A percentile compares a stretch with the other conserved stretches of the same genome.
Evolutionary conservation across 2,888 invertebrate species (phyloP).

Genomic region (Taphrorychus bicolor): DNA sequence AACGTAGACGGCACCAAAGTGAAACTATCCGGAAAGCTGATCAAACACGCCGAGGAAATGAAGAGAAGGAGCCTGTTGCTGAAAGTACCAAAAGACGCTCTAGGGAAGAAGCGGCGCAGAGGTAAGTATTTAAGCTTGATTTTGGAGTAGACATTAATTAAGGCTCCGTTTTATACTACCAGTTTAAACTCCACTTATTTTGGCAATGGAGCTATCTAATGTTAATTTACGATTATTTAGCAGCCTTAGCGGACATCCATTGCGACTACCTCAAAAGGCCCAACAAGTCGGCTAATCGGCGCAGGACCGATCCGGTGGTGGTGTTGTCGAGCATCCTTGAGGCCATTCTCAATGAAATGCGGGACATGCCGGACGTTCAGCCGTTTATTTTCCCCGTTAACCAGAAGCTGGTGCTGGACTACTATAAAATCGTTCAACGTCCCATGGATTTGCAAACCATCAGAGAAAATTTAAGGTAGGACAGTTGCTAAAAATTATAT

Average conservation of each 20-base stretch:
- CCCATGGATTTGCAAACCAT: slow-evolving; percentile 99
- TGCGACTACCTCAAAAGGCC: slow-evolving; percentile 90
- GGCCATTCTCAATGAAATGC: slow-evolving; percentile 89
- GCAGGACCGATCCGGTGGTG: slow-evolving; percentile 95
- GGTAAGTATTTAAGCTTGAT: too few relatives aligned
- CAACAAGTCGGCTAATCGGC: slow-evolving; percentile 83
- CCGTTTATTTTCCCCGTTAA: slow-evolving; percentile 95
- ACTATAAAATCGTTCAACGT: slow-evolving; percentile 87
- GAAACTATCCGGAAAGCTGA: slow-evolving; percentile 32
- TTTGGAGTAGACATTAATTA: too few relatives aligned
- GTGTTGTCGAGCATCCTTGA: slow-evolving; percentile 92
- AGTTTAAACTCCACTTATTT: too few relatives aligned
- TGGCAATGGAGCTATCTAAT: too few relatives aligned
- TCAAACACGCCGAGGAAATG: slow-evolving; percentile 80
- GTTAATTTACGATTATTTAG: too few relatives aligned
- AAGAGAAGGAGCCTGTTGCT: slow-evolving; percentile 78
- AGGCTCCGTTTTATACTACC: too few relatives aligned
- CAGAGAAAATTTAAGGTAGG: slow-evolving; percentile 77
- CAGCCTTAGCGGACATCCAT: slow-evolving; percentile 69
- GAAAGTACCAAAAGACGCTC: slow-evolving; percentile 80
- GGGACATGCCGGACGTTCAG: slow-evolving; percentile 89
- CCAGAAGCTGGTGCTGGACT: slow-evolving; percentile 92
- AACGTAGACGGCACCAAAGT: slow-evolving; percentile 94
- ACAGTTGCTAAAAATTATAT: too few relatives aligned
- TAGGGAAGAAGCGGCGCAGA: slow-evolving; percentile 68